Base-by-base conservation (phyloP, 2,888 invertebrate genomes). In the Drosophila colorata region DNA sequence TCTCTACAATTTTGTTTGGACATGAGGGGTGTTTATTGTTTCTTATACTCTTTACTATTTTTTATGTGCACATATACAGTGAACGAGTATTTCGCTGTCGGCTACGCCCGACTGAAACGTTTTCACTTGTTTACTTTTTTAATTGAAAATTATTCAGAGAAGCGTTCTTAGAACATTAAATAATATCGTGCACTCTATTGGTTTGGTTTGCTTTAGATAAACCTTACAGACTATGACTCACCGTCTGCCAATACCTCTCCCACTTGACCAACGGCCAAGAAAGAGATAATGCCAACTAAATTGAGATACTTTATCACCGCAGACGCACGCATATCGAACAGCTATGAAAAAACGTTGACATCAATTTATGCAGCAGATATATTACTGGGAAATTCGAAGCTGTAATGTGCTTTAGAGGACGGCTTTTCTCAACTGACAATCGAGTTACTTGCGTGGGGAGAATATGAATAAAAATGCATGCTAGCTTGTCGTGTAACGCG, bases 341-440 rank as follows among this genome's bases (percentile, higher is more conserved):
- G 25, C n/a, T 38, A 9, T 16, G 33, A 33, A 13, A 13, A 25
- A 14, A 31, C 7, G 9, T 43, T 33, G 33, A 25, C 55, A 25
- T 67, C 25, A 25, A 35, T 56, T 37, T 14, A 14, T 35, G n/a
- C 14, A 8, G 35, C 2, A 14, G 3, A 14, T 37, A 7, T 37
- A 7, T 28, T 25, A 4, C 13, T 33, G 33, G 11, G 4, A 4
- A 13, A 28, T 9, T 28, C 28, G 2, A 33, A 33, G 37, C 44
- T 65, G 46, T 41, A 51, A 67, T 67, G 46, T 57, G 37, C 65
- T 40, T 65, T 38, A 49, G 33, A 18, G 53, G 58, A 53, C 66
- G 33, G 44, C 44, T 25, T 57, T 58, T 37, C 52, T 43, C 48
- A 66, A 66, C 68, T 66, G 68, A 44, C 37, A 38, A 40, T 14